Percentiles rank a stretch among this genome's conserved stretches.
Evolutionary conservation across 2,113 vertebrate species (phyloP).

Genomic region (Ahaetulla prasina): DNA sequence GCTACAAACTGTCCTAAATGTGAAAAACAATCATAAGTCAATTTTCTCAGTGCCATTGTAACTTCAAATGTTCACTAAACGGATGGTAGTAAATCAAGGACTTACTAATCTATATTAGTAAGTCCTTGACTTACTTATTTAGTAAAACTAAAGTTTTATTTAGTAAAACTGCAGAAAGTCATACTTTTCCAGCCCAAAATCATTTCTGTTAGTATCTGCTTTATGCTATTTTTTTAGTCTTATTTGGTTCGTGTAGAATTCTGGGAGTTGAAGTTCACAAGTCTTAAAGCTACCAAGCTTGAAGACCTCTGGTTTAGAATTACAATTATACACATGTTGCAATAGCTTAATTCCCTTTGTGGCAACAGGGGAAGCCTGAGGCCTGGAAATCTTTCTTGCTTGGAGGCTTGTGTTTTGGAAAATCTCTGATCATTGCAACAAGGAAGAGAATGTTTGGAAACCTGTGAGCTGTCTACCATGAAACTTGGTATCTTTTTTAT

Average conservation of each 20-base stretch:
- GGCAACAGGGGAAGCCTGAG: neutral
- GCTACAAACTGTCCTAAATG: neutral
- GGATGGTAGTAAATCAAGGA: neutral
- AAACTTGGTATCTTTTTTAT: neutral
- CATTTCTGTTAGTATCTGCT: neutral
- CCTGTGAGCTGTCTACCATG: neutral
- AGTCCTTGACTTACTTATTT: no score
- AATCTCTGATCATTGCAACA: neutral
- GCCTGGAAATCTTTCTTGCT: neutral
- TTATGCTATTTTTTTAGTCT: neutral
- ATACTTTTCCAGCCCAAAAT: neutral
- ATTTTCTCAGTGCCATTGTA: neutral
- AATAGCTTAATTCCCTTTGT: neutral
- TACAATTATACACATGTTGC: neutral
- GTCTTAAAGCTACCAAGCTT: no score
- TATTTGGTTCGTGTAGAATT: neutral
- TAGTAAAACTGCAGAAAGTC: neutral
- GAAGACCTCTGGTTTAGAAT: neutral
- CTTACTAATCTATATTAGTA: no score
- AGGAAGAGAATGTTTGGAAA: neutral
- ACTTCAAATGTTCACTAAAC: neutral
- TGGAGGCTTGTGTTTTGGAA: neutral
- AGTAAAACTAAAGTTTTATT: no score
- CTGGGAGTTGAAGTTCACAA: no score
- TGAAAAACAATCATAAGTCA: neutral